These are phyloP conservation scores for Elephas maximus DNA, from an alignment of 2,113 vertebrate genomes.

Conservation along the genomic window DNA sequence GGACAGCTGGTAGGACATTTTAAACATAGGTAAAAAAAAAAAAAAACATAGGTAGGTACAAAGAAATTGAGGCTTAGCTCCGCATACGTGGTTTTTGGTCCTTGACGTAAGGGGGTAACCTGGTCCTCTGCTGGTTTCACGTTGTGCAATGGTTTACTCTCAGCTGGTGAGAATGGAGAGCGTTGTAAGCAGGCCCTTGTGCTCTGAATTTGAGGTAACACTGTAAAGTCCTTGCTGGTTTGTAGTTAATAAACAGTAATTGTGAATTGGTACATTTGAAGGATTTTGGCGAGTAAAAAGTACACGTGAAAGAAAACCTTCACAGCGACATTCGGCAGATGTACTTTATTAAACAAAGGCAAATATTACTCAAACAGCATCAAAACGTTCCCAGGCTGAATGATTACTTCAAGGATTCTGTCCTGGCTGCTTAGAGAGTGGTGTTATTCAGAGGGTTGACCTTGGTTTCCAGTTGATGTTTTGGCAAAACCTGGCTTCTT, in stretches of 20 bases:
- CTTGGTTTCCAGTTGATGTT: conserved; percentile 8
- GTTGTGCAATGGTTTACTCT: background rate
- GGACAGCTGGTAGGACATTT: background rate
- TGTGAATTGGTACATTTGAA: background rate
- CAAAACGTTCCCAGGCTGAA: background rate
- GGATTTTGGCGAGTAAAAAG: conserved; percentile 26
- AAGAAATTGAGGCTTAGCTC: background rate
- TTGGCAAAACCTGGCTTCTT: conserved; percentile 39
- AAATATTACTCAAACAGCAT: background rate
- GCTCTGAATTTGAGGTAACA: conserved; percentile 27
- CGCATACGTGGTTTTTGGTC: background rate
- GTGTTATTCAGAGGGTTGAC: background rate
- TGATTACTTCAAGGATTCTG: conserved; percentile 25
- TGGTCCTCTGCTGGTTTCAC: background rate
- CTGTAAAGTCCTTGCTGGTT: background rate
- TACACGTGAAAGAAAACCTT: background rate
- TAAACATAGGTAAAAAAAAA: background rate
- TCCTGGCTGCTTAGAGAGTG: background rate
- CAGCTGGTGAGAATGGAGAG: background rate
- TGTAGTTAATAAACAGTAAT: background rate
- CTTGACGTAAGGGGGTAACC: background rate
- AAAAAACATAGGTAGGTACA: background rate
- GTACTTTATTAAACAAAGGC: background rate
- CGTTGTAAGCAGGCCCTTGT: background rate
- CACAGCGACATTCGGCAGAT: background rate